Evolutionary conservation across 1,140 invertebrate species (phyloP).

Genomic region (Nymphalis io): DNA sequence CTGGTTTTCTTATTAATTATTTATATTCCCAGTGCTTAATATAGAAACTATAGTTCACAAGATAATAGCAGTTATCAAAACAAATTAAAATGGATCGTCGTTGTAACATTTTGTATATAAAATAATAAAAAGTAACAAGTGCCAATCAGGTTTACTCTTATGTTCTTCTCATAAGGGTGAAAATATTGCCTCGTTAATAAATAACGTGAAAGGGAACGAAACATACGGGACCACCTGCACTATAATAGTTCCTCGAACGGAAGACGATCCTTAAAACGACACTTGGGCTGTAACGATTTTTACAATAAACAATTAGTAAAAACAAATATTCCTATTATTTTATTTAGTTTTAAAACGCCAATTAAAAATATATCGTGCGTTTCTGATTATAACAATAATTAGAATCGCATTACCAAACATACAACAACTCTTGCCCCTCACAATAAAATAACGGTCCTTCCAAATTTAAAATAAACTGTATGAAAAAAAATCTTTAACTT

Average conservation of each 20-base stretch:
- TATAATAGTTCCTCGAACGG: constrained; percentile 40
- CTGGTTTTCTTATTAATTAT: no score
- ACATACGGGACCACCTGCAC: constrained; percentile 40
- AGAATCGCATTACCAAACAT: no score
- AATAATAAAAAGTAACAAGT: constrained; percentile 3
- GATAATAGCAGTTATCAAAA: background rate
- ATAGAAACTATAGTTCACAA: background rate
- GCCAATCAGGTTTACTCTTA: background rate
- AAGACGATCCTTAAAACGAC: constrained; percentile 20
- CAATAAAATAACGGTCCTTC: no score
- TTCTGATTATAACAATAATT: no score
- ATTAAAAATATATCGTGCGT: no score
- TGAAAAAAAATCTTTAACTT: no score
- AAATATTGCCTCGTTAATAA: constrained; percentile 1
- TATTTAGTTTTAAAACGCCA: background rate
- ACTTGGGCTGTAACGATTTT: constrained; percentile 39
- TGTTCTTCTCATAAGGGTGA: background rate
- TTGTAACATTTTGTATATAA: background rate
- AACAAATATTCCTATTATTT: background rate
- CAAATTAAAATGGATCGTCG: background rate
- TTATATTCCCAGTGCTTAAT: background rate
- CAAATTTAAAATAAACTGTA: no score
- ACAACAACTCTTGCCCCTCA: no score
- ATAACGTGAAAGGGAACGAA: constrained; percentile 16
- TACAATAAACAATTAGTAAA: constrained; percentile 30